phyloP scores from a whole-genome alignment of 2,888 invertebrate species.

The Alcis repandata region DNA sequence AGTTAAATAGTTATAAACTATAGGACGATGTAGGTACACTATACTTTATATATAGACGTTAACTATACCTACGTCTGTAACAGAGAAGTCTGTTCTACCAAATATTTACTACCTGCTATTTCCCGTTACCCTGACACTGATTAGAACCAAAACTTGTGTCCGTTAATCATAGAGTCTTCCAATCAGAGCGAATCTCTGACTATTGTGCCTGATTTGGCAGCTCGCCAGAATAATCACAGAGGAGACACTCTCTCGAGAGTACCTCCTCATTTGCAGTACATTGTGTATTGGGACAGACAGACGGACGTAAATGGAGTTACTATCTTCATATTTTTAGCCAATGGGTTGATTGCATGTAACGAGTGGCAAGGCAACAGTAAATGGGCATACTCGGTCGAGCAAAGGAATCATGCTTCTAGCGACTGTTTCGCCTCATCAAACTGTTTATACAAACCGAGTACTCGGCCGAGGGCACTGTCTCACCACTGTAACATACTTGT shows the following conservation, averaged over 20 bases:
- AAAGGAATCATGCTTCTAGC: too few relatives aligned
- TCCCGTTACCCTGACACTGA: not conserved
- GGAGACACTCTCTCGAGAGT: constrained; percentile 15
- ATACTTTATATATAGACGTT: too few relatives aligned
- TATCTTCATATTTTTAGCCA: not conserved
- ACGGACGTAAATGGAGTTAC: not conserved
- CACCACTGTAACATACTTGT: not conserved
- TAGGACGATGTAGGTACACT: too few relatives aligned
- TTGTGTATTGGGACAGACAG: not conserved
- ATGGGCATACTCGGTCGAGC: too few relatives aligned
- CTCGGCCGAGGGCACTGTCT: too few relatives aligned
- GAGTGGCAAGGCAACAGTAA: too few relatives aligned
- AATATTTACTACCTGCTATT: not conserved
- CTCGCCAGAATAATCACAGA: constrained; percentile 26
- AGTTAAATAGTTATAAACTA: too few relatives aligned
- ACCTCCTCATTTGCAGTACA: not conserved
- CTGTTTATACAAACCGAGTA: too few relatives aligned
- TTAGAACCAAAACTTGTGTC: constrained; percentile 5
- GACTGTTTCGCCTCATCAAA: too few relatives aligned
- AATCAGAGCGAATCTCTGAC: constrained; percentile 19
- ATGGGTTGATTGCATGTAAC: too few relatives aligned
- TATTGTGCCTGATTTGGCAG: constrained; percentile 23
- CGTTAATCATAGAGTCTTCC: constrained; percentile 4
- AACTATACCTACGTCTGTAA: too few relatives aligned
- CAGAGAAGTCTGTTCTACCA: too few relatives aligned